Conservation (phyloP, 1,140 invertebrate genomes). For the Micrasema minimum region DNA sequence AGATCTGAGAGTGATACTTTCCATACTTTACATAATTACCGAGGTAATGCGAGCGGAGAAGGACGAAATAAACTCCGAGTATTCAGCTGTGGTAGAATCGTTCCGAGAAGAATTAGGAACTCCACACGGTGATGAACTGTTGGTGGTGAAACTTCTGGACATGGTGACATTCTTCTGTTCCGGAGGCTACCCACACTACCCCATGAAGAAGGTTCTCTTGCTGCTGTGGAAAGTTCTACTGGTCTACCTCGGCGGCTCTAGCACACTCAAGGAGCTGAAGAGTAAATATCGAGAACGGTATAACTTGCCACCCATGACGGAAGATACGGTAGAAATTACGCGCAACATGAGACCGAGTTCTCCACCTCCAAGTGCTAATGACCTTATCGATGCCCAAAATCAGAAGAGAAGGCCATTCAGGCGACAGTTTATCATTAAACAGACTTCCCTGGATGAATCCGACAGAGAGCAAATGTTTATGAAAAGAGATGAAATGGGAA, state of each 20-base stretch:
- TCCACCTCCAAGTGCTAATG: slow-evolving; percentile 91
- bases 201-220: slow-evolving; percentile 97
- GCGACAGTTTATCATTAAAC: slow-evolving; percentile 86
- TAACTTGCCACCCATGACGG: slow-evolving; percentile 79
- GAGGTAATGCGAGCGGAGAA: slow-evolving; percentile 86
- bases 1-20: slow-evolving; percentile 91
- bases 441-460: slow-evolving; percentile 90
- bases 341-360: slow-evolving; percentile 94
- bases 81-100: slow-evolving; percentile 75
- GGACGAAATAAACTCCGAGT: slow-evolving; percentile 72
- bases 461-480: slow-evolving; percentile 76
- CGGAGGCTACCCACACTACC: slow-evolving; percentile 93
- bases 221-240: slow-evolving; percentile 95
- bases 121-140: slow-evolving; percentile 80
- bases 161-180: slow-evolving; percentile 97
- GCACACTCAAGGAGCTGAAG: slow-evolving; percentile 81
- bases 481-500: slow-evolving; percentile 70
- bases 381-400: slow-evolving; percentile 91
- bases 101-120: slow-evolving; percentile 86
- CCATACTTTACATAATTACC: slow-evolving; percentile 93
- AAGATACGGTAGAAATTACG: slow-evolving; percentile 94
- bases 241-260: slow-evolving; percentile 89
- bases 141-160: slow-evolving; percentile 88
- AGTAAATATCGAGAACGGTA: slow-evolving; percentile 76
- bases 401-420: slow-evolving; percentile 74